phyloP scores from a whole-genome alignment of 2,888 invertebrate genomes.

The Nebria brevicollis region DNA sequence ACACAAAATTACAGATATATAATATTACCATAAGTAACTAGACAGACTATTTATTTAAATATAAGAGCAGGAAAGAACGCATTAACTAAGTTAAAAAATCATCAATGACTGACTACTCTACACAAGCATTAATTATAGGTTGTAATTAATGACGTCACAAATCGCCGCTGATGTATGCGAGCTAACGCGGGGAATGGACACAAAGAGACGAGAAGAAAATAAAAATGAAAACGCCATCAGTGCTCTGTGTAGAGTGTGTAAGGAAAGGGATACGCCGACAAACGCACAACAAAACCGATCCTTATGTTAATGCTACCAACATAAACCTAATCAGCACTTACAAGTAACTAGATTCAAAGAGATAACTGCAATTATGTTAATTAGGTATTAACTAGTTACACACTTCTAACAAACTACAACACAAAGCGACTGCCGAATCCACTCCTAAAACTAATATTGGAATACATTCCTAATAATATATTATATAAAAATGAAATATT shows the following conservation, averaged over 20 bases:
- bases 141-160: slow-evolving; percentile 9
- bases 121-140: neutral
- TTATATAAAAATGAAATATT: no score
- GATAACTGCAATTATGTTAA: slow-evolving; percentile 26
- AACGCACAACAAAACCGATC: slow-evolving; percentile 2
- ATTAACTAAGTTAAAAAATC: neutral
- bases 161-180: neutral
- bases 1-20: neutral
- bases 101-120: neutral
- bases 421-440: neutral
- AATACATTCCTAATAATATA: neutral
- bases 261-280: slow-evolving; percentile 7
- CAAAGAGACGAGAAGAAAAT: slow-evolving; percentile 3
- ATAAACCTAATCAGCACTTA: slow-evolving; percentile 22
- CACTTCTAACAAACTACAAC: neutral
- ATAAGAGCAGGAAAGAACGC: neutral
- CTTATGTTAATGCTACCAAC: slow-evolving; percentile 18
- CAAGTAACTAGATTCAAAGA: slow-evolving; percentile 10
- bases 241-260: neutral
- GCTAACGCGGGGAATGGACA: neutral
- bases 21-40: neutral
- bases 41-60: neutral
- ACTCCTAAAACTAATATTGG: neutral
- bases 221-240: neutral
- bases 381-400: slow-evolving; percentile 12